These are phyloP conservation scores for Gadopsis bispinosus DNA, from an alignment of 2,797 vertebrate species.

Conservation along the genomic window DNA sequence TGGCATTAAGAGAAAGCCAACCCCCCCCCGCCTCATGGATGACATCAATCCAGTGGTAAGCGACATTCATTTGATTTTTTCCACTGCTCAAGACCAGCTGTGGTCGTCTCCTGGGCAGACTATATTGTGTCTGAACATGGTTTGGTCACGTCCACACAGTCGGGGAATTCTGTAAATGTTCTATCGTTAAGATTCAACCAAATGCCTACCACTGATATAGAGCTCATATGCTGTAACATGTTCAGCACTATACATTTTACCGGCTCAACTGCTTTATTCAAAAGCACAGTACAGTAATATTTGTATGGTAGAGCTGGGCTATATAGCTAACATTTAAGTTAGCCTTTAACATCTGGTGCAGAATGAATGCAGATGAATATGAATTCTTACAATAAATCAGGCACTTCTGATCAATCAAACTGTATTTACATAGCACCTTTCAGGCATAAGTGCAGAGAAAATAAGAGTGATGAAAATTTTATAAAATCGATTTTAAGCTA, in stretches of 20 bases:
- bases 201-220: background rate
- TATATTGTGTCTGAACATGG: constrained; percentile 7
- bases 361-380: background rate
- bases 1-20: constrained; percentile 29
- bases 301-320: background rate
- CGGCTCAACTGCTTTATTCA: background rate
- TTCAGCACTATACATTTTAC: background rate
- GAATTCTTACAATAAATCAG: background rate
- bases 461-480: too few relatives aligned
- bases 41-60: constrained; percentile 43
- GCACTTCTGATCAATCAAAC: too few relatives aligned
- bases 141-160: constrained; percentile 9
- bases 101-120: background rate
- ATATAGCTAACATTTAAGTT: background rate
- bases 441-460: too few relatives aligned
- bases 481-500: too few relatives aligned
- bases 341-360: background rate
- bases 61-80: constrained; percentile 21
- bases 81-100: background rate
- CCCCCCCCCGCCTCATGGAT: constrained; percentile 17
- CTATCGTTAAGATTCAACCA: background rate
- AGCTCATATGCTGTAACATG: background rate
- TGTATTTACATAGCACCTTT: too few relatives aligned
- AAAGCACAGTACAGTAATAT: background rate
- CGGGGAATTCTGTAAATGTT: constrained; percentile 13